Conservation (phyloP, 2,113 vertebrate species). For the Acanthochromis polyacanthus region DNA sequence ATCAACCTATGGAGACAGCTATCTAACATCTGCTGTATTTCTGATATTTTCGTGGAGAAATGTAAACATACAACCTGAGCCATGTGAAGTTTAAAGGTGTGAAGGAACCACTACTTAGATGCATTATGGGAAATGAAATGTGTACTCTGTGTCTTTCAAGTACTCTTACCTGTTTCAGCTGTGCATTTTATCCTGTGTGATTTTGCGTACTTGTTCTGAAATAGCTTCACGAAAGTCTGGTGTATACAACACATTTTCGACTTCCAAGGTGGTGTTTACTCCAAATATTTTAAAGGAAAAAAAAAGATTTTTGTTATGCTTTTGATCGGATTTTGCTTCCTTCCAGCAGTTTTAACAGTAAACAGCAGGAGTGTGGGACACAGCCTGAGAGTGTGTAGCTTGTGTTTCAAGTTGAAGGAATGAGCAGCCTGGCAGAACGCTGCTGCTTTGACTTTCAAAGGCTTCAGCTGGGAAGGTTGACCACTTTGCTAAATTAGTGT, state of each 20-base stretch:
- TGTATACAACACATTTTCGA: neutral
- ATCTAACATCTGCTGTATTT: no score
- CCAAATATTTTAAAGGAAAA: neutral
- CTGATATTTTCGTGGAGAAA: no score
- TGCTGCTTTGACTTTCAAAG: slow-evolving; percentile 21
- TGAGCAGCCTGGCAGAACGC: slow-evolving; percentile 1
- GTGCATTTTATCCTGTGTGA: neutral
- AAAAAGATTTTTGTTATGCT: neutral
- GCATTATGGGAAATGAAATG: no score
- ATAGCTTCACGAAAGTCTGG: neutral
- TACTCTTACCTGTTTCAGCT: no score
- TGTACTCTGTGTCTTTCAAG: no score
- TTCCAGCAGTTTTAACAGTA: slow-evolving; percentile 12
- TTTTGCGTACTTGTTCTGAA: neutral
- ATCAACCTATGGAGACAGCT: no score
- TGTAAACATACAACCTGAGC: no score
- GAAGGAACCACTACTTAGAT: no score
- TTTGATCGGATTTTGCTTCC: slow-evolving; percentile 28
- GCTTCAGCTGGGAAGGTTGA: neutral
- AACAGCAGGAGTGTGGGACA: slow-evolving; percentile 9
- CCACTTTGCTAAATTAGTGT: slow-evolving; percentile 14
- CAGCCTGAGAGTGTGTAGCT: slow-evolving; percentile 9
- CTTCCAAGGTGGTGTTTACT: neutral
- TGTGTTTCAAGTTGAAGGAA: slow-evolving; percentile 5
- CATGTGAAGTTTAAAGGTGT: no score